phyloP scores from a whole-genome alignment of 2,113 vertebrate genomes.

The Lepidothrix coronata region DNA sequence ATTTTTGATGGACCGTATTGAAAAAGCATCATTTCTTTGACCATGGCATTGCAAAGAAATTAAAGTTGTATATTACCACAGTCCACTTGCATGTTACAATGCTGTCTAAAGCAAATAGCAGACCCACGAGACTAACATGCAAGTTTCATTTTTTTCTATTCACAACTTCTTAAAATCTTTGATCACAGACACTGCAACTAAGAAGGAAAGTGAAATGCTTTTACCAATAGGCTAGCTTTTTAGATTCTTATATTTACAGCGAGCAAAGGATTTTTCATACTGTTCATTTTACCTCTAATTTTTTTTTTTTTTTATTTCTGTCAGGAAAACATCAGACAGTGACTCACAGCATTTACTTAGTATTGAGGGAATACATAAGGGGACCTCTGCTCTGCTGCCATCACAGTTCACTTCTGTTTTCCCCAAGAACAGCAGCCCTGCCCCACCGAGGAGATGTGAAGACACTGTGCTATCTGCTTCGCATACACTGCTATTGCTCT shows the following conservation, averaged over 20 bases:
- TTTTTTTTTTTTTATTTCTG: background rate
- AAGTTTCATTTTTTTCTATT: background rate
- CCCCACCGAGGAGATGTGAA: accelerated
- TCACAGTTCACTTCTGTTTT: background rate
- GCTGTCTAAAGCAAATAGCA: background rate
- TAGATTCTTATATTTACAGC: background rate
- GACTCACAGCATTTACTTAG: background rate
- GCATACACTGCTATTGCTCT: accelerated
- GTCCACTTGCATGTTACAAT: background rate
- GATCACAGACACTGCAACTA: background rate
- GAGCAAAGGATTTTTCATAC: background rate
- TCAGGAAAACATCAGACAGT: background rate
- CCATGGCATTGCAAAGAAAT: background rate
- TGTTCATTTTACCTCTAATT: background rate
- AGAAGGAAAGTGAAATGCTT: background rate
- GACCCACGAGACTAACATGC: background rate
- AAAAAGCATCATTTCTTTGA: background rate
- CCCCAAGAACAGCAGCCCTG: background rate
- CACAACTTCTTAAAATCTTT: background rate
- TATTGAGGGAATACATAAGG: background rate
- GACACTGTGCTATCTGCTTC: background rate
- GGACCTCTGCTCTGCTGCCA: background rate
- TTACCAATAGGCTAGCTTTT: background rate
- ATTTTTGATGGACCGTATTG: background rate
- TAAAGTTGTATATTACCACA: background rate